Percentiles rank a stretch among this genome's conserved stretches.
These are phyloP conservation scores for Drosophila sordidapex DNA, from an alignment of 2,888 invertebrate species.

Conservation along the genomic window DNA sequence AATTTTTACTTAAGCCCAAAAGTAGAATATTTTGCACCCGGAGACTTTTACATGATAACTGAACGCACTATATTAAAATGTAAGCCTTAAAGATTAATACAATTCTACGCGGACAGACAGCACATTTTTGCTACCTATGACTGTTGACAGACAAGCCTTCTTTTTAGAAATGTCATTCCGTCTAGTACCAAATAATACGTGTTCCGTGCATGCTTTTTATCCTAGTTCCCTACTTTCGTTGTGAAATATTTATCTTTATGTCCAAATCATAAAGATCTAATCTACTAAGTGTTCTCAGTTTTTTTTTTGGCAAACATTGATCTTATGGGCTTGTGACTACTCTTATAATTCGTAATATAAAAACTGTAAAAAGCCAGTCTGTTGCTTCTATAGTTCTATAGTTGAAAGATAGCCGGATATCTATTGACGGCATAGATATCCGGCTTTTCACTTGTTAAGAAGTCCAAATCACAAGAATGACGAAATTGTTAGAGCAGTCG, in stretches of 20 bases:
- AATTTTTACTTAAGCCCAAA: slow-evolving; percentile 62
- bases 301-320: slow-evolving; percentile 11
- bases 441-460: slow-evolving; percentile 10
- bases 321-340: not conserved
- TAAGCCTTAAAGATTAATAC: slow-evolving; percentile 18
- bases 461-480: slow-evolving; percentile 28
- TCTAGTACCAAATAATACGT: not conserved
- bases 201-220: not conserved
- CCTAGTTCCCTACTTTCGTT: not conserved
- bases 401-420: not conserved
- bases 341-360: slow-evolving; percentile 6
- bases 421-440: too few relatives aligned
- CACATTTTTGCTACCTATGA: not conserved
- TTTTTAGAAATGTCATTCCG: slow-evolving; percentile 9
- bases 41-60: not conserved
- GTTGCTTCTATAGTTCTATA: slow-evolving; percentile 1
- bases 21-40: slow-evolving; percentile 72
- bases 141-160: slow-evolving; percentile 10
- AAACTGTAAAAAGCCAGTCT: not conserved
- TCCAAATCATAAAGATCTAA: slow-evolving; percentile 6
- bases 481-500: slow-evolving; percentile 29
- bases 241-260: slow-evolving; percentile 27
- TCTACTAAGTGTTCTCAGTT: not conserved
- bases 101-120: too few relatives aligned
- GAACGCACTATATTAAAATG: not conserved